Evolutionary conservation across 1,140 invertebrate genomes (phyloP), one percentile per base, ranked within the genome.

Genomic region (Drosophila malerkotliana): DNA sequence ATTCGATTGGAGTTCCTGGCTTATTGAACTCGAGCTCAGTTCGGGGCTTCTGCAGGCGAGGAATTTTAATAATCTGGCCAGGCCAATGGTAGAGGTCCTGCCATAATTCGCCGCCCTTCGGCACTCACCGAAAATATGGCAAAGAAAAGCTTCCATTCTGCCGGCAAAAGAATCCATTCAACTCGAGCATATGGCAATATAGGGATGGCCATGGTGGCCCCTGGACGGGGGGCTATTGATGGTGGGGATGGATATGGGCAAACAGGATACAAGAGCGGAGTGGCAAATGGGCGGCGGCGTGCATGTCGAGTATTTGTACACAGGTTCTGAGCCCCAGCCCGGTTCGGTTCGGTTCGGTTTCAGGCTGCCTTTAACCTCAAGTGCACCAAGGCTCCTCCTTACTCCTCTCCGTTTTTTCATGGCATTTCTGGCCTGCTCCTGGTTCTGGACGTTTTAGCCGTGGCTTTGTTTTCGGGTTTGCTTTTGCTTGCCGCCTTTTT

Each of bases 381-480:
- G 74, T 77, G 74, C 74, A 77, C 48, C 72, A 28, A 12, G 30
- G 66, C 52, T 47, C 51, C 47, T 10, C 14, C 21, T 45, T 7
- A 3, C 7, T 26, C n/a, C n/a, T 21, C 37, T 34, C 45, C 49
- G 32, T 6, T 14, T 44, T 44, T 44, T 44, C 26, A 30, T 6
- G 21, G 7, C 37, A 62, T 55, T 72, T 53, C 39, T 71, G 68
- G 49, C 28, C 59, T 51, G 21, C 59, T 58, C 48, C 44, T 66
- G 66, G 74, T 78, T 72, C 60, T 81, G 72, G 77, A 58, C 72
- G 78, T 64, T 72, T 82, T 71, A 78, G 74, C 74, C 79, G 64
- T 53, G 83, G 78, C 83, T 87, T 87, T 87, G 83, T 87, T 87
- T 87, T 87, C 82, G 78, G 75, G 57, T 83, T 82, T 51, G 75